Evolutionary conservation across 2,888 invertebrate species (phyloP), one percentile per base, ranked within the genome.

Genomic region (Acronicta leporina): DNA sequence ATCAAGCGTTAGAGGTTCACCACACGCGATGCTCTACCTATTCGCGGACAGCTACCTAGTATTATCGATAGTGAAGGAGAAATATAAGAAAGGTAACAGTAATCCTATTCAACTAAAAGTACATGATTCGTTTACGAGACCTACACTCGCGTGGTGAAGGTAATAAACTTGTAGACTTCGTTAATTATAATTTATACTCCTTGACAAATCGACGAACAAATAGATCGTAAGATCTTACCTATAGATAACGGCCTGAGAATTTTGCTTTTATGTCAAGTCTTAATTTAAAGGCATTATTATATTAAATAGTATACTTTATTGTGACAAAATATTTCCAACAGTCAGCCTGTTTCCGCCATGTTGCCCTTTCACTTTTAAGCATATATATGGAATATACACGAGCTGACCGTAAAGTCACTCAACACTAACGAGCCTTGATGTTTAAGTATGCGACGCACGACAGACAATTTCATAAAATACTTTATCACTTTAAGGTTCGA

Each of bases 1-100:
- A 92, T 93, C 89, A 92, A 87, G 83, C 73, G 85, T 83, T 82
- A 86, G 85, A 80, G 76, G 80, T 74, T 79, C 84, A 82, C 84
- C 87, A 86, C 90, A 89, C 86, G 88, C 89, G 81, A 88, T 85
- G 82, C 75, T 77, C 78, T 78, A 79, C 83, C 87, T 87, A 85
- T 84, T 81, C 80, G 75, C 71, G 73, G 77, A 82, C 77, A 68
- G 65, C 68, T 70, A 66, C 67, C 71, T 70, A 50, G 45, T 73
- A 65, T 78, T 80, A 82, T 81, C 75, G 78, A 80, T 84, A 80
- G 83, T 78, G 63, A 77, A 80, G 68, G 59, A 63, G 55, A 57
- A 74, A 71, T 71, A 68, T 62, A 52, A 69, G 54, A 61, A 46
- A 58, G 44, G 20, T 58, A 70, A 63, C 62, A 50, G 54, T 78